These are phyloP conservation scores for Phodopus roborovskii DNA, from an alignment of 2,113 vertebrate genomes.

Conservation along the genomic window DNA sequence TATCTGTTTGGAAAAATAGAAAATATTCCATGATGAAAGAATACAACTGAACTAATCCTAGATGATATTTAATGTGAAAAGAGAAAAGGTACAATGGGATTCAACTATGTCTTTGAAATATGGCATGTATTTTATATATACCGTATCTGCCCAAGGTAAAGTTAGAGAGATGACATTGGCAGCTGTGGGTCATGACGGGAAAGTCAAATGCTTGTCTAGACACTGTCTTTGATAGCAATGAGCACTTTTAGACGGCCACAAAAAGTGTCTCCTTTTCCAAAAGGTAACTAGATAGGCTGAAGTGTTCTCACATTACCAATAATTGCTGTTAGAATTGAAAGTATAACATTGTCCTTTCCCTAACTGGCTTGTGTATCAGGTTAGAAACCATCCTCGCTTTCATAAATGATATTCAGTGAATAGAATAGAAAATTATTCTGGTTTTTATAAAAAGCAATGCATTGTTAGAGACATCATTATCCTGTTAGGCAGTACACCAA, in stretches of 20 bases:
- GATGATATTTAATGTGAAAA: slow-evolving; percentile 28
- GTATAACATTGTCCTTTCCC: slow-evolving; percentile 30
- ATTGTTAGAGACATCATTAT: slow-evolving; percentile 7
- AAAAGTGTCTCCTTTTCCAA: slow-evolving; percentile 65
- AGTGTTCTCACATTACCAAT: slow-evolving; percentile 75
- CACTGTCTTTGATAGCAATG: slow-evolving; percentile 78
- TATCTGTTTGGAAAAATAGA: slow-evolving; percentile 43
- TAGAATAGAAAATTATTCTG: slow-evolving; percentile 43
- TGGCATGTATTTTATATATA: slow-evolving; percentile 28
- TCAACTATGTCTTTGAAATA: neutral
- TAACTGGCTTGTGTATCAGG: slow-evolving; percentile 37
- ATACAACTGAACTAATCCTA: slow-evolving; percentile 1
- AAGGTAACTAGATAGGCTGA: slow-evolving; percentile 72
- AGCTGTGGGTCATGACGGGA: slow-evolving; percentile 65
- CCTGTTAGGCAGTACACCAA: neutral
- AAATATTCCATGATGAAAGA: neutral
- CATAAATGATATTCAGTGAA: slow-evolving; percentile 42
- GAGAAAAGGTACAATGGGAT: neutral
- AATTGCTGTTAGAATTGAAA: slow-evolving; percentile 73
- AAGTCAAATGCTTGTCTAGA: slow-evolving; percentile 80
- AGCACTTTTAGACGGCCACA: slow-evolving; percentile 63
- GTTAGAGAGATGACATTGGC: slow-evolving; percentile 53
- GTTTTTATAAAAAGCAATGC: slow-evolving; percentile 48
- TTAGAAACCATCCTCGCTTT: neutral
- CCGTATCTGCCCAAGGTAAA: slow-evolving; percentile 30